Percentiles rank a stretch among this genome's conserved stretches.
phyloP scores from a whole-genome alignment of 2,797 vertebrate genomes.

The Selene dorsalis region DNA sequence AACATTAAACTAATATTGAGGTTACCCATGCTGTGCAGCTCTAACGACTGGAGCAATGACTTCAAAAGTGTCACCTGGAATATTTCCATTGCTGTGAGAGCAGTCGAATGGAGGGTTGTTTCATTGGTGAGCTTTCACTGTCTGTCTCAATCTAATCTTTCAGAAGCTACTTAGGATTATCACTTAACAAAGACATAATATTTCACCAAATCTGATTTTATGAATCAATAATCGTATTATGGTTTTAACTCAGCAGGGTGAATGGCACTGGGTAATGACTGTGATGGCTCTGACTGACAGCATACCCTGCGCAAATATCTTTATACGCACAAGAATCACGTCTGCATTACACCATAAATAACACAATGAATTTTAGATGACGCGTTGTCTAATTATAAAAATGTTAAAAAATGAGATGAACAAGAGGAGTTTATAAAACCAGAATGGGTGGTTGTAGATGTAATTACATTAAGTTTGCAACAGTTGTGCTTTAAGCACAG shows the following conservation, averaged over 20 bases:
- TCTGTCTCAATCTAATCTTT: slow-evolving; percentile 50
- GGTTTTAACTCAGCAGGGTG: slow-evolving; percentile 55
- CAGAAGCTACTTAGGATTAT: slow-evolving; percentile 53
- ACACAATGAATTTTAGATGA: neutral
- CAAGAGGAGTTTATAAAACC: neutral
- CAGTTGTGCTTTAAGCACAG: neutral
- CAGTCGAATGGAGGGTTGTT: slow-evolving; percentile 24
- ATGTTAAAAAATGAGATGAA: neutral
- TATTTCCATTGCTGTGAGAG: slow-evolving; percentile 10
- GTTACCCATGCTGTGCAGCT: neutral
- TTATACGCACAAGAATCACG: neutral
- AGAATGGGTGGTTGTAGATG: neutral
- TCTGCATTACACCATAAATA: neutral
- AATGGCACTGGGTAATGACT: slow-evolving; percentile 53
- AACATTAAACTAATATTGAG: slow-evolving; percentile 2
- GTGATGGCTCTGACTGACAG: slow-evolving; percentile 50
- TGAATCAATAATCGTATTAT: slow-evolving; percentile 65
- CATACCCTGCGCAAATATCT: neutral
- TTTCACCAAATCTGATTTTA: slow-evolving; percentile 54
- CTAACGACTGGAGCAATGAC: slow-evolving; percentile 7
- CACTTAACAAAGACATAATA: slow-evolving; percentile 49
- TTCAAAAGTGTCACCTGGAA: slow-evolving; percentile 27
- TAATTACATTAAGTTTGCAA: neutral
- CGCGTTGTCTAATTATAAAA: neutral
- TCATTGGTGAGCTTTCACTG: slow-evolving; percentile 33